These are phyloP conservation scores for Drosophila saltans DNA, from an alignment of 1,140 invertebrate genomes.

Conservation along the genomic window DNA sequence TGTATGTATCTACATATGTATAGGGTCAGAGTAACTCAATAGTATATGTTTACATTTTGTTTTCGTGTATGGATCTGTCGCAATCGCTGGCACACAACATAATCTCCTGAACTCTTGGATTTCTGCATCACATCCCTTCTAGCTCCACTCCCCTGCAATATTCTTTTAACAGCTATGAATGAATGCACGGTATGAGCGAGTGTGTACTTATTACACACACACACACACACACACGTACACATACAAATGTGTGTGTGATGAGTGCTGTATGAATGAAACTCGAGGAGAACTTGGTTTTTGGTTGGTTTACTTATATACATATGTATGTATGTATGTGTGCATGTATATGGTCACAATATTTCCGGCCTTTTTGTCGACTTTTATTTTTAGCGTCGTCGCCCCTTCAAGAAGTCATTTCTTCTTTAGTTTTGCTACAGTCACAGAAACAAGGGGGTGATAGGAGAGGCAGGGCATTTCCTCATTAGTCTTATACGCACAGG, in stretches of 20 bases:
- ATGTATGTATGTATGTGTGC: conserved; percentile 21
- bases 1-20: not conserved
- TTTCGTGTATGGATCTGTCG: conserved; percentile 46
- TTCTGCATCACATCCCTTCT: not conserved
- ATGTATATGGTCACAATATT: conserved; percentile 72
- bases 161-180: conserved; percentile 3
- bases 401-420: not conserved
- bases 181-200: not conserved
- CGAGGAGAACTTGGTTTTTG: not conserved
- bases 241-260: too few species aligned
- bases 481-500: conserved; percentile 74
- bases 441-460: not conserved
- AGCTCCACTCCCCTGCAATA: not conserved
- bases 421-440: not conserved
- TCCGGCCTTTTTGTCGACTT: conserved; percentile 70
- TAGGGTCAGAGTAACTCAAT: conserved; percentile 56
- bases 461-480: conserved; percentile 59
- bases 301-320: not conserved
- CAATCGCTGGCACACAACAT: conserved; percentile 58
- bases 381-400: conserved; percentile 47
- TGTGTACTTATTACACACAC: not conserved
- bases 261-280: conserved; percentile 2
- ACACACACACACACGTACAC: not conserved
- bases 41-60: conserved; percentile 15
- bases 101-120: not conserved